Evolutionary conservation across 2,888 invertebrate genomes (phyloP), one percentile per base, ranked within the genome.

Genomic region (Theretra japonica): DNA sequence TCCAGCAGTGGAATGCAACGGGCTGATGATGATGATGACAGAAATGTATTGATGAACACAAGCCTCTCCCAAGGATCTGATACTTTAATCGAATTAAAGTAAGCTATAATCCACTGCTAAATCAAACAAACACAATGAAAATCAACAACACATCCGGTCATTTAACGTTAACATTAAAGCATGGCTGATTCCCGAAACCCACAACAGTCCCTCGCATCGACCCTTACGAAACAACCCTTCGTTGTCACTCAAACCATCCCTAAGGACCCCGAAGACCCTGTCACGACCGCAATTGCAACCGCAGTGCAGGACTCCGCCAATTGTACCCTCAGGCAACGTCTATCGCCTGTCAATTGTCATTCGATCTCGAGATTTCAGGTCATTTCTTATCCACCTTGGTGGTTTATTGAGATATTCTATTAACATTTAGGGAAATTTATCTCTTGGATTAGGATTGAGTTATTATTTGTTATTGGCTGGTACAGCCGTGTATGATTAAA

Each of bases 241-340:
- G 65, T 65, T 65, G 65, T 65, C 65, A 65, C 65, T 65, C 65
- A 65, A 65, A 48, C 41, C 65, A 65, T 65, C 65, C 65, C 48
- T 65, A 6, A 41, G 65, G 65, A 65, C 23, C 48, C 48, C 23
- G 23, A n/a, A 7, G 60, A 41, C 65, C 65, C 65, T 48, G 62
- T 48, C 65, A 65, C 65, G 48, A 65, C 65, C 65, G 65, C 65
- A 65, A 65, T 65, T 65, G 65, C 65, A 41, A 65, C 65, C 65
- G 41, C 65, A 65, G 23, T 23, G 23, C 65, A 65, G 62, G 62
- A 62, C 23, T 65, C 41, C 6, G 48, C 23, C 65, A 23, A 65
- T 65, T 65, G 41, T 48, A 41, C 48, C 65, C 65, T 23, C 65
- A 41, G 65, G 41, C 23, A 65, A 17, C 60, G 33, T 60, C 30